Base-by-base conservation (phyloP, 2,888 invertebrate species). In the Lasioglossum villosulum region DNA sequence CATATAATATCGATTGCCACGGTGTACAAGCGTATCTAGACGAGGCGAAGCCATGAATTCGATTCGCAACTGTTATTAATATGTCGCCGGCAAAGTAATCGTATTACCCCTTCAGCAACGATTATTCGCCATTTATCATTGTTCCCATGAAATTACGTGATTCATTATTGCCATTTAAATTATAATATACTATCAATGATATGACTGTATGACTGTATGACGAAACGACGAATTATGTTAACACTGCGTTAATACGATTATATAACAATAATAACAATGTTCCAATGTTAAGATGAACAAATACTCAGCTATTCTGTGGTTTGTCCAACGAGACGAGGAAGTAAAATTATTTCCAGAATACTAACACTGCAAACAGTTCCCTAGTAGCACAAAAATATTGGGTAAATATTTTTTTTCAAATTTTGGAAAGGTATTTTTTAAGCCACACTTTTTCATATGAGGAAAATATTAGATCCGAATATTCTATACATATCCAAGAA, bases 1-100 rank as follows among this genome's bases (percentile, higher is more conserved):
- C 90, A 90, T 90, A 91, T 90, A 91, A 91, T 90, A 90, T 90
- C 90, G 90, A 90, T 90, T 87, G 78, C 84, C 71, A 80, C 82
- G 75, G 73, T 70, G 79, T 81, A 84, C 78, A 80, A 66, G 80
- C 85, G 78, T 88, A 83, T 82, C 85, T 82, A 80, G 59, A 85
- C 75, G 75, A 91, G 82, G 83, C 85, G 80, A 84, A 83, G 82
- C 83, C 84, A 84, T 91, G 86, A 89, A 91, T 91, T 74, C 81
- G 82, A 83, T 76, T 66, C 78, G 78, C 82, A 89, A 84, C 84
- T 82, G 84, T 83, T 83, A 87, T 89, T 89, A 83, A 87, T 86
- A 84, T 80, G 83, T 83, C 80, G 56, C 66, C 30, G 37, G 56
- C 71, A 39, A 75, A 79, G 59, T 52, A 48, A 78, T 78, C 79